These are phyloP conservation scores for Ailuropoda melanoleuca DNA, from an alignment of 2,113 vertebrate species.

Conservation along the genomic window DNA sequence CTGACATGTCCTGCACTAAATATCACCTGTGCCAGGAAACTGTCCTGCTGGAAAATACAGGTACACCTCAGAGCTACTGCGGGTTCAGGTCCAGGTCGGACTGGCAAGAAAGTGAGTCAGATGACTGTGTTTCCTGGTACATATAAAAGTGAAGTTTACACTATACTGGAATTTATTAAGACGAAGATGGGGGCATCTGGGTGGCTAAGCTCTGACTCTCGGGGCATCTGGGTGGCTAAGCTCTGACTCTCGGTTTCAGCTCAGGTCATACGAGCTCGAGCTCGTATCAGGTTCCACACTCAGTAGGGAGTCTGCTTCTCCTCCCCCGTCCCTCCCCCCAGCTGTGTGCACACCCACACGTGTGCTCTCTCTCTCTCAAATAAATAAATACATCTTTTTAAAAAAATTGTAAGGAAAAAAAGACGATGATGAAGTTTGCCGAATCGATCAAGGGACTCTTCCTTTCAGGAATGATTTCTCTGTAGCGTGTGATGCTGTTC, in stretches of 20 bases:
- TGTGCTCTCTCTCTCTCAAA: neutral
- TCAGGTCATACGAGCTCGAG: neutral
- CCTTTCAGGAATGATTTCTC: neutral
- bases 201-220: neutral
- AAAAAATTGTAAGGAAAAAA: neutral
- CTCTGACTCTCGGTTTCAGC: neutral
- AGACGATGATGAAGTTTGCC: neutral
- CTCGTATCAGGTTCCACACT: fast-evolving
- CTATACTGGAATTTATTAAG: neutral
- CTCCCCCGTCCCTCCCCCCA: neutral
- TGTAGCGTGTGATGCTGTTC: neutral
- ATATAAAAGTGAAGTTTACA: neutral
- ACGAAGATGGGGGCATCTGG: neutral
- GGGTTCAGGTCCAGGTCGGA: neutral
- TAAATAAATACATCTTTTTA: neutral
- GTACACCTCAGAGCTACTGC: neutral
- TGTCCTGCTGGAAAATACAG: neutral
- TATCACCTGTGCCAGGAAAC: neutral
- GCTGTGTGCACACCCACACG: neutral
- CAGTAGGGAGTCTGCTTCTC: neutral
- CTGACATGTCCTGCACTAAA: no score
- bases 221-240: no score
- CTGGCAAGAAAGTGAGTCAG: neutral
- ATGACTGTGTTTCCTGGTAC: neutral
- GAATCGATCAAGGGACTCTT: neutral